Base-by-base conservation (phyloP, 2,888 invertebrate species). In the Chloroclystis v-ata region DNA sequence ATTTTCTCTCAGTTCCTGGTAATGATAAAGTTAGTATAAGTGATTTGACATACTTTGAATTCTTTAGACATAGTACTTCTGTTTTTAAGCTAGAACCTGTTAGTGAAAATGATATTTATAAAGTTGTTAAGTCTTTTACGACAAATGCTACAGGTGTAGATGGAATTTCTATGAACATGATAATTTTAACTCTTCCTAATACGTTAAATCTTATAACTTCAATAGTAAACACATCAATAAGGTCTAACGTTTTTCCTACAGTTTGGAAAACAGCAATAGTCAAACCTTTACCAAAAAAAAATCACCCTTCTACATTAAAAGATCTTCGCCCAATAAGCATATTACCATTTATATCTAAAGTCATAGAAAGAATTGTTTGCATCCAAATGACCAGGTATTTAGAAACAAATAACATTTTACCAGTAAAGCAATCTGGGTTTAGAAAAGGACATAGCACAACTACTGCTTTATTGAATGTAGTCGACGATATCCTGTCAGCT, bases 341-440 rank as follows among this genome's bases (percentile, higher is more conserved):
- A 3, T 35, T 58, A 5, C 50, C 54, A 0, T 48, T 37, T 5
- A 1, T 24, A 6, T 24, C 24, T 6, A 24, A 24, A 24, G 6
- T 24, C 6, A 0, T 45, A 1, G 45, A 45, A 28, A 33, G 24
- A 13, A 13, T 20, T 8, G 35, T 45, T 7, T 40, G 26, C 8
- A 9, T 11, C 0, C 45, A 45, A n/a, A 10, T 45, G 1, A 26
- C 28, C 0, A 9, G 30, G 0, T 56, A 41, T 13, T 9, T 59
- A 0, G 51, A 57, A 13, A 4, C 1, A 5, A 38, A 55, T 13
- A 33, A 51, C 1, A 43, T 58, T 0, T 30, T 58, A 4, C 51
- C 54, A 0, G 9, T 28, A 7, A 9, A 43, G 1, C 58, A 60
- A n/a, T 59, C 56, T 0, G 60, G 57, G 0, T 57, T 59, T 16